These are phyloP conservation scores for Brachionus koreanus DNA, from an alignment of 1,140 invertebrate genomes.

Conservation along the genomic window DNA sequence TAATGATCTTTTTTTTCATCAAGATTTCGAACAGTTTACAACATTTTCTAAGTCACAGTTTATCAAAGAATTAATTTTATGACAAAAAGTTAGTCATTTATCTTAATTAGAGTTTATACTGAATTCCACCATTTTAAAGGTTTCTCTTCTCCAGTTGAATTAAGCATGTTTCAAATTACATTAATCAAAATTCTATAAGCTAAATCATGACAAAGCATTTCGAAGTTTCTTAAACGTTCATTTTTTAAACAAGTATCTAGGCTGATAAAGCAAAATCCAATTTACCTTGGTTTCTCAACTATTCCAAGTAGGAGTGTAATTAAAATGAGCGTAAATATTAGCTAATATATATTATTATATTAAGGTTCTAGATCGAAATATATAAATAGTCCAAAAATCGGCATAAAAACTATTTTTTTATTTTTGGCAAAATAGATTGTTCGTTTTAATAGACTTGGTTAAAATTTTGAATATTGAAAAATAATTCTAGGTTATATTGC, in stretches of 20 bases:
- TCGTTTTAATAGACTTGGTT: too few species aligned
- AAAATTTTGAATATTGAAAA: too few species aligned
- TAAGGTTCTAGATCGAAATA: background rate
- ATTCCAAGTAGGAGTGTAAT: background rate
- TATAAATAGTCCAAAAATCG: background rate
- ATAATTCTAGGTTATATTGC: background rate
- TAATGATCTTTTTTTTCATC: background rate
- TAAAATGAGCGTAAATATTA: background rate
- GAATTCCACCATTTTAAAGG: background rate
- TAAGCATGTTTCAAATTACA: background rate
- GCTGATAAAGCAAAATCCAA: background rate
- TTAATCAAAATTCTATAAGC: background rate
- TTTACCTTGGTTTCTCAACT: background rate
- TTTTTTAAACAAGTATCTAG: background rate
- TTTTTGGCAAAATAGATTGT: too few species aligned
- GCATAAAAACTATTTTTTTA: background rate
- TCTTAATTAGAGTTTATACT: too few species aligned
- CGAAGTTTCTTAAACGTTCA: background rate
- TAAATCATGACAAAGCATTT: background rate
- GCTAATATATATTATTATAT: too few species aligned
- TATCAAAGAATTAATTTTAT: too few species aligned
- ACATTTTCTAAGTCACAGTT: background rate
- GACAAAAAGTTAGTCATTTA: too few species aligned
- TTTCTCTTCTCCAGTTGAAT: background rate
- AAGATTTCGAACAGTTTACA: background rate